Base-by-base conservation (phyloP, 2,888 invertebrate species). In the Acrocera orbiculus region DNA sequence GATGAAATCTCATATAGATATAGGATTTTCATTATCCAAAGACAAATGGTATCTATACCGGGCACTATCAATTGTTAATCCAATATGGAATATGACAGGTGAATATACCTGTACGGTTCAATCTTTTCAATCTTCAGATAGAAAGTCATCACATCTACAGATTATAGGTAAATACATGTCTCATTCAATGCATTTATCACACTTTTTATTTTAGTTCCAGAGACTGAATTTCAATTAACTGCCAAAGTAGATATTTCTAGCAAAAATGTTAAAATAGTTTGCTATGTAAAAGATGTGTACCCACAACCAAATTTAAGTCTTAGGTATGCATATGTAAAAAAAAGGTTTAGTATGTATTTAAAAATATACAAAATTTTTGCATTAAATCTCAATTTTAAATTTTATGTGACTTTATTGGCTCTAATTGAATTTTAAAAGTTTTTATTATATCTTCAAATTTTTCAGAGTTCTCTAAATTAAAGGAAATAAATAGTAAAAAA, bases 51-150 rank as follows among this genome's bases (percentile, higher is more conserved):
- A 5, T 35, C 38, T 4, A 30, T 36, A 14, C 31, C 56, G 59
- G 40, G 54, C 57, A 40, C 54, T 60, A 48, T 52, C 56, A 45
- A 58, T 60, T 47, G 56, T 49, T 44, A 53, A 57, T 41, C 61
- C 61, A 39, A 53, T 57, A 47, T 58, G 59, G 58, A 60, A 60
- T 49, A 56, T 60, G 56, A 59, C 60, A 35, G 60, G 60, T 31
- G 59, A 60, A 46, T 60, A 60, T 40, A 56, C 58, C 36, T 60
- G 60, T 49, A 52, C 54, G 35, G 61, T 60, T 36, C 58, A 60
- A 47, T 57, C 61, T 36, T 56, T 56, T 42, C 54, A 58, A 47
- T 57, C 60, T 25, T 56, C 59, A 42, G 60, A 60, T 46, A 58
- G 54, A 46, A 53, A 51, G 44, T 56, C 57, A 47, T 50, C 54